Conservation (phyloP, 1,140 invertebrate species). For the Drosophila albomicans region DNA sequence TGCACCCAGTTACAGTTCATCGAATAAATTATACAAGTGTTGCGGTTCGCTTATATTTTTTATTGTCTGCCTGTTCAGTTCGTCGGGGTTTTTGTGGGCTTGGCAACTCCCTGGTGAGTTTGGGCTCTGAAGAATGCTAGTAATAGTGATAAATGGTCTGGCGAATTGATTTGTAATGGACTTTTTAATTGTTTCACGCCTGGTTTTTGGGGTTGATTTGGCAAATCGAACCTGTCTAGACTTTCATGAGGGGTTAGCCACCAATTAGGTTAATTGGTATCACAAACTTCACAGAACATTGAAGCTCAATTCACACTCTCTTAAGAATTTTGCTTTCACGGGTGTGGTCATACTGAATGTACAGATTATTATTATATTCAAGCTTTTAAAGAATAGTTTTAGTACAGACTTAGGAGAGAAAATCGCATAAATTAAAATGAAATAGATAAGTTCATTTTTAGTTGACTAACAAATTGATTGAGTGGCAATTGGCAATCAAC, state of each 20-base stretch:
- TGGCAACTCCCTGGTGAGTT: slow-evolving; percentile 17
- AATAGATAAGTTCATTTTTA: slow-evolving; percentile 17
- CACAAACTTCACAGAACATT: neutral
- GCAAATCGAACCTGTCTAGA: slow-evolving; percentile 44
- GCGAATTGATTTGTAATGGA: slow-evolving; percentile 57
- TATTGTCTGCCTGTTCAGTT: neutral
- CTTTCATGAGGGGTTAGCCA: slow-evolving; percentile 25
- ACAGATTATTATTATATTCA: too few species aligned
- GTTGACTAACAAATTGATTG: slow-evolving; percentile 27
- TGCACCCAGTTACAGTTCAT: slow-evolving; percentile 36
- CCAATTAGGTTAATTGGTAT: slow-evolving; percentile 55
- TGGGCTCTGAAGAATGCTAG: slow-evolving; percentile 15
- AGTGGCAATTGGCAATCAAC: slow-evolving; percentile 25
- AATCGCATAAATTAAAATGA: slow-evolving; percentile 1
- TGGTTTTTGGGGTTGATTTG: neutral
- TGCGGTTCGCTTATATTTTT: slow-evolving; percentile 37
- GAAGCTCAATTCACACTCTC: neutral
- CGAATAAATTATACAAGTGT: slow-evolving; percentile 52
- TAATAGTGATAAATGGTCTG: slow-evolving; percentile 49
- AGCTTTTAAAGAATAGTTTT: neutral
- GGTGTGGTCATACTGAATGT: neutral
- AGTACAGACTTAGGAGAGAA: neutral
- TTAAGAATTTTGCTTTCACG: neutral
- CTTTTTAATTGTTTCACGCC: slow-evolving; percentile 38
- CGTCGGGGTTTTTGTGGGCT: neutral